Evolutionary conservation across 2,113 vertebrate genomes (phyloP).

Genomic region (Rhipidura dahli): DNA sequence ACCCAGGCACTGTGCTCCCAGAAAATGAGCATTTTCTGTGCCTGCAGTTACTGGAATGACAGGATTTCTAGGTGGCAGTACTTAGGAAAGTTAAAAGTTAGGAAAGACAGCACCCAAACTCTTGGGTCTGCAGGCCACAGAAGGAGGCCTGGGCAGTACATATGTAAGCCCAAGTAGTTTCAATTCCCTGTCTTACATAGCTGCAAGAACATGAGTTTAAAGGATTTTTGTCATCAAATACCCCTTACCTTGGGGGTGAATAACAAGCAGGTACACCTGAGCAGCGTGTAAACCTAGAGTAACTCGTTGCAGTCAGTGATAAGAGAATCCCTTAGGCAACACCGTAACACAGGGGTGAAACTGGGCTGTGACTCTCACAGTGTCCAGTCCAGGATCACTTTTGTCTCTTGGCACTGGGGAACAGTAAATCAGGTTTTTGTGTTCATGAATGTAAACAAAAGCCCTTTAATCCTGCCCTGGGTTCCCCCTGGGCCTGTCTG

Average conservation of each 20-base stretch:
- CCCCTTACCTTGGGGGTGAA: background rate
- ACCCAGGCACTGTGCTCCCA: background rate
- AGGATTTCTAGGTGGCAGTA: background rate
- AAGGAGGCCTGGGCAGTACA: background rate
- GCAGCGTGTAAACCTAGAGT: background rate
- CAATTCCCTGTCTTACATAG: background rate
- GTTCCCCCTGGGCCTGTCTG: background rate
- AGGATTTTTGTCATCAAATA: background rate
- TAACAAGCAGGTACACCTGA: background rate
- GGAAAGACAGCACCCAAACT: background rate
- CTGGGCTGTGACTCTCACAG: background rate
- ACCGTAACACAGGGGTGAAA: background rate
- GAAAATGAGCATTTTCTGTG: background rate
- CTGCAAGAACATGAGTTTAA: background rate
- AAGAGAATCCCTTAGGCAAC: background rate
- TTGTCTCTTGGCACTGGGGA: background rate
- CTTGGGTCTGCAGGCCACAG: background rate
- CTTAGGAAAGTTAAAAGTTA: background rate
- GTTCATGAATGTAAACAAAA: background rate
- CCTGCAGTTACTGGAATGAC: rapidly evolving
- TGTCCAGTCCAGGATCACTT: background rate
- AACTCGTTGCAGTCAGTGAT: background rate
- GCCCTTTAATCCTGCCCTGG: background rate
- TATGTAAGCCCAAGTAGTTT: background rate
- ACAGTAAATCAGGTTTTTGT: background rate